A percentile compares a stretch with the other conserved stretches of the same genome.
Conservation (phyloP, 2,797 vertebrate genomes). For the Phoxinus dragarum region DNA sequence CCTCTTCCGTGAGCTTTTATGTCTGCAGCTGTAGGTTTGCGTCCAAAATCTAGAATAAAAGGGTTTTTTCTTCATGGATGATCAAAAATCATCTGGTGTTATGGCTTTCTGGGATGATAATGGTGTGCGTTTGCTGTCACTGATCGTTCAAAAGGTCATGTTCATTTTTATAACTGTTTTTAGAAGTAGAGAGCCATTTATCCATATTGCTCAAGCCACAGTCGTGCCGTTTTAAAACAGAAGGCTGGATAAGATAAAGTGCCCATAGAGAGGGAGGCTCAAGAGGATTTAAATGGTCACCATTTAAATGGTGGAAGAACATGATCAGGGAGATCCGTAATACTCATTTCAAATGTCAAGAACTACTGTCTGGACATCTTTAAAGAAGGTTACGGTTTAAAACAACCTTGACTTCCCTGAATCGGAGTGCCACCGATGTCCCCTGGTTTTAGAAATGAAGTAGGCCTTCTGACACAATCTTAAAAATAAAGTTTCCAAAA, state of each 20-base stretch:
- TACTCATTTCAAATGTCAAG: background rate
- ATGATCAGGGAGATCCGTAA: background rate
- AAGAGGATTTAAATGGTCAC: background rate
- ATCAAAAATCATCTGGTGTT: background rate
- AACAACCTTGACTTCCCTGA: background rate
- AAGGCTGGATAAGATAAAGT: background rate
- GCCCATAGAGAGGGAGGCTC: background rate
- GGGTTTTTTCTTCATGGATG: background rate
- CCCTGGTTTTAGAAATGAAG: background rate
- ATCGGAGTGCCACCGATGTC: background rate
- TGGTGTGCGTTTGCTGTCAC: background rate
- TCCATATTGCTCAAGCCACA: no score
- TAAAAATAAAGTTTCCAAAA: background rate
- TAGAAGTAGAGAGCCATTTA: background rate
- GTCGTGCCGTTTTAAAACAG: background rate
- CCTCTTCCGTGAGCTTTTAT: constrained; percentile 12
- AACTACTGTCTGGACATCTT: background rate
- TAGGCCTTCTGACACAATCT: background rate
- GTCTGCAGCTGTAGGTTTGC: background rate
- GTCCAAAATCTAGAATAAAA: background rate
- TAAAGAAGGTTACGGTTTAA: background rate
- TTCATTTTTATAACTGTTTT: background rate
- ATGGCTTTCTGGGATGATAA: background rate
- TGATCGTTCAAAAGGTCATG: background rate
- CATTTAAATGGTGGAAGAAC: background rate